Conservation (phyloP, 2,888 invertebrate species). For the Nasonia oneida region DNA sequence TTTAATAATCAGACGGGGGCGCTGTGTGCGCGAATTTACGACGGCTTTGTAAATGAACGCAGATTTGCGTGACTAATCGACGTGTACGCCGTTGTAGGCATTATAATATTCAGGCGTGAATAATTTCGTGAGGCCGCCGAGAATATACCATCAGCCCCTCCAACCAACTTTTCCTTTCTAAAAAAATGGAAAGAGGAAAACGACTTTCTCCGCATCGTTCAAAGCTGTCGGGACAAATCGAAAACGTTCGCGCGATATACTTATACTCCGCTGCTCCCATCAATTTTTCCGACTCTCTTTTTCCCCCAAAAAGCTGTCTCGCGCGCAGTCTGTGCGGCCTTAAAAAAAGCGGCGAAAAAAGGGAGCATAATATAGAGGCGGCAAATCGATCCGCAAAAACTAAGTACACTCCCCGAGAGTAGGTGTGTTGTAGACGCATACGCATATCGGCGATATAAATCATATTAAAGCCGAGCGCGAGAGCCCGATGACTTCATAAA, state of each 20-base stretch:
- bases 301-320: not conserved
- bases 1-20: too few species aligned
- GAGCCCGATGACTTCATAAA: constrained; percentile 49
- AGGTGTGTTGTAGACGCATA: not conserved
- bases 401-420: not conserved
- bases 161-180: not conserved
- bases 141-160: not conserved
- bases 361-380: not conserved
- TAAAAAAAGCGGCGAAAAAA: not conserved
- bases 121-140: too few species aligned
- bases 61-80: not conserved
- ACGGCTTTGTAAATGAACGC: not conserved
- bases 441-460: constrained; percentile 19
- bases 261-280: not conserved
- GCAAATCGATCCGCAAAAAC: constrained; percentile 21
- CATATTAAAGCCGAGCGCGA: constrained; percentile 23
- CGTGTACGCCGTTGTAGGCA: not conserved
- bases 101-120: not conserved
- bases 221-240: constrained; percentile 23
- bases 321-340: not conserved
- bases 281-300: not conserved
- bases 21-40: not conserved
- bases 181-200: constrained; percentile 5
- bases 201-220: constrained; percentile 16
- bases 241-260: not conserved